Evolutionary conservation across 2,113 vertebrate genomes (phyloP), one percentile per base, ranked within the genome.

Genomic region (Cyanistes caeruleus): DNA sequence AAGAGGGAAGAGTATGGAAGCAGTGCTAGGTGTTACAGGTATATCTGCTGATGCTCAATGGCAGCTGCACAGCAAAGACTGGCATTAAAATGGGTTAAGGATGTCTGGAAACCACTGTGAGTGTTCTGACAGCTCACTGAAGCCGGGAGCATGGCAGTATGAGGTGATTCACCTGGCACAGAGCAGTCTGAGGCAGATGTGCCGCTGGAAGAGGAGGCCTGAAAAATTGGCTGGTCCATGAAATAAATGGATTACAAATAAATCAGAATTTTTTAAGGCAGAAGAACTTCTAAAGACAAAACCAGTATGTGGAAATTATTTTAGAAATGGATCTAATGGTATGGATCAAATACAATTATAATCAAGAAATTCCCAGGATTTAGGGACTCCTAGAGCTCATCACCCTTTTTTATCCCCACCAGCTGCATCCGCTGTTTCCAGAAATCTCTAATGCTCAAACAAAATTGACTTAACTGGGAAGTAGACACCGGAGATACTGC

Each of bases 191-290:
- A 15, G 51, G n/a, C n/a, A 35, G 8, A 14, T 3, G 15, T 12
- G 3, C 1, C 4, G 28, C 72, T 37, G 7, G 28, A 60, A 31
- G 30, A 35, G 39, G 28, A 0, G 0, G 39, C 7, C 5, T 76
- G 75, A 53, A 58, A 65, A 60, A 23, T 0, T 9, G 19, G 11
- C 77, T 41, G 24, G n/a, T 23, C 28, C 13, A 0, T 56, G 3
- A 69, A 74, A 56, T n/a, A 69, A 63, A 41, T 15, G 35, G 16
- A 9, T 68, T 23, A 30, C 58, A 68, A 75, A 49, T 30, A n/a
- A 48, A 28, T 59, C 9, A 15, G 31, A 65, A 6, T 18, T 21
- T 52, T 52, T 75, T 25, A 52, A 74, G 24, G 48, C 78, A 25
- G 25, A 59, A 46, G 9, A 62, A 35, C 55, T 73, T 33, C 13